Base-by-base conservation (phyloP, 2,888 invertebrate genomes). In the Drosophila flavopinicola region DNA sequence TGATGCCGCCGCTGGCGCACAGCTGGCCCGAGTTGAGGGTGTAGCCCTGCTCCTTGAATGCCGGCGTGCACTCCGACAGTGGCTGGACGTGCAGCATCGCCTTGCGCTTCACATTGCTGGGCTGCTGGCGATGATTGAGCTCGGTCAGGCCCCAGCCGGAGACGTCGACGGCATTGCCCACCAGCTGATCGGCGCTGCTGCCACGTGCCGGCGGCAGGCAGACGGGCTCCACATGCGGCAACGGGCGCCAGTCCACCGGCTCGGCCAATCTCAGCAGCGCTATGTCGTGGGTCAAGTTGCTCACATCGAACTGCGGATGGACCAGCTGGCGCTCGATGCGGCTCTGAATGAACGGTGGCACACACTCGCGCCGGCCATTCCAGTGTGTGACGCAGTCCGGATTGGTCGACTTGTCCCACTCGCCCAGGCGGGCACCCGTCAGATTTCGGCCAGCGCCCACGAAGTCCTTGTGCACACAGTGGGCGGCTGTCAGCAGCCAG, bases 111-210 rank as follows among this genome's bases (percentile, higher is more conserved):
- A 85, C 20, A 0, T 17, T 20, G 45, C 86, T 83, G 24, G 29
- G n/a, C 0, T 10, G n/a, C n/a, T n/a, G n/a, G n/a, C n/a, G 27
- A 4, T 45, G 23, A 3, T 5, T 11, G 1, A 7, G 0, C 35
- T 93, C 93, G 1, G 93, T 93, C 72, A 90, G 92, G 7, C 94
- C 94, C 94, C 94, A 94, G 13, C 94, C 94, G 25, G 93, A 93
- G 0, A 93, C 93, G 9, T 85, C 88, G 17, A 93, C 80, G 3
- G 90, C 90, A 1, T 85, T 54, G 1, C 91, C 90, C 20, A 56
- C 90, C 53, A 88, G 90, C 27, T 84, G 80, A 58, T 67, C 32
- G 56, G 66, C 66, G 6, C 1, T 7, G 0, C 20, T 0, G 1
- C 66, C 61, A 0, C 53, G 20, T 1, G 5, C 20, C 1, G 87